Conservation (phyloP, 1,140 invertebrate genomes). For the Holotrichia oblita region DNA sequence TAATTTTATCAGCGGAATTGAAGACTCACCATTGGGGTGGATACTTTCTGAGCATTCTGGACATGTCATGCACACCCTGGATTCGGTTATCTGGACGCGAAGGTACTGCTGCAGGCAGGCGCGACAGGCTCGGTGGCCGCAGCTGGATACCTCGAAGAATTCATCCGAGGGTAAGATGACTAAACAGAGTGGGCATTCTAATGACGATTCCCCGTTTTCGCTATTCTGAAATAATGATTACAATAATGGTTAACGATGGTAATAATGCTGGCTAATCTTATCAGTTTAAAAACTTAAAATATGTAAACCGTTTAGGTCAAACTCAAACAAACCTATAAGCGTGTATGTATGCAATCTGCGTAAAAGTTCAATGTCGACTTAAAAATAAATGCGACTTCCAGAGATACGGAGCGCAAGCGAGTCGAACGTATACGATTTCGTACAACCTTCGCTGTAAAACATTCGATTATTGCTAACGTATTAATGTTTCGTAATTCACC, state of each 20-base stretch:
- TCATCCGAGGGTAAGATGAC: slow-evolving; percentile 72
- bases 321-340: too few species aligned
- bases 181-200: slow-evolving; percentile 81
- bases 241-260: too few species aligned
- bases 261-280: too few species aligned
- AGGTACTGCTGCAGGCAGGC: slow-evolving; percentile 84
- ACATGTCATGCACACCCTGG: slow-evolving; percentile 83
- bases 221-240: slow-evolving; percentile 51
- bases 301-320: too few species aligned
- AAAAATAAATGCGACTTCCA: neutral
- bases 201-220: slow-evolving; percentile 49
- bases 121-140: slow-evolving; percentile 80
- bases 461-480: too few species aligned
- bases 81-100: slow-evolving; percentile 77
- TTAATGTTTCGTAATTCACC: too few species aligned
- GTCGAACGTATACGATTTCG: neutral
- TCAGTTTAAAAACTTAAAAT: too few species aligned
- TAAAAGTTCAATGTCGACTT: neutral
- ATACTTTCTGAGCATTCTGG: slow-evolving; percentile 92
- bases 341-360: too few species aligned
- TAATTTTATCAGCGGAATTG: too few species aligned
- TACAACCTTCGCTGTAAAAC: neutral
- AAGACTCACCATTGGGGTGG: slow-evolving; percentile 88
- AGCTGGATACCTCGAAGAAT: slow-evolving; percentile 76
- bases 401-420: neutral